Base-by-base conservation (phyloP, 2,113 vertebrate genomes). In the Phalacrocorax carbo region DNA sequence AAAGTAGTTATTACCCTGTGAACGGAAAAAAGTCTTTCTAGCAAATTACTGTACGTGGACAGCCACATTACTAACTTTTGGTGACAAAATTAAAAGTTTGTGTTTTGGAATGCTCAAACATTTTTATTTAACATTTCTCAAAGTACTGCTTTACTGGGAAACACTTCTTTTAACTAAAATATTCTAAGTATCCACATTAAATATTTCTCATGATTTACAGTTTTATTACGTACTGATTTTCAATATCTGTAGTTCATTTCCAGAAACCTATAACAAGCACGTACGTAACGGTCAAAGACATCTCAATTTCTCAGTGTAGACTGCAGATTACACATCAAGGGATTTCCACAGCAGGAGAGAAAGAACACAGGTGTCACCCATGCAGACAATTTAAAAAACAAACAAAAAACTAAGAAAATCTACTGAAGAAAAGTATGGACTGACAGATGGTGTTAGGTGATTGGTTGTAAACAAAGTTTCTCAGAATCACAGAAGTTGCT, bases 1-100 rank as follows among this genome's bases (percentile, higher is more conserved):
- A 89, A 99, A 99, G 64, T 98, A 98, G 19, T 78, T 86, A 95
- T 99, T 99, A 13, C 99, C 99, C 99, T 99, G 88, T 70, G 83
- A 95, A 94, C 1, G 87, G 26, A 90, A 69, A 65, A 54, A 66
- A 27, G 10, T 5, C 14, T 52, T 87, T 66, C 81, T 48, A 86
- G n/a, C 7, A 84, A 86, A 38, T 69, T 80, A 92, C 2, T 38
- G 20, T 46, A 82, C 13, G 29, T 0, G 73, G 10, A 69, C 16
- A 79, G 32, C 60, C 22, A 65, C 5, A 12, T 2, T 70, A 23
- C 18, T 82, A 13, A 60, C 42, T 81, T 65, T 48, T 80, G 8
- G 26, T n/a, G 42, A 44, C 84, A 64, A 60, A 75, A 21, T 3
- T 8, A 9, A 8, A 85, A 77, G 15, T 7, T 30, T 34, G 8